Evolutionary conservation across 2,113 vertebrate genomes (phyloP), one percentile per base, ranked within the genome.

Genomic region (Mormyrus iriodes): DNA sequence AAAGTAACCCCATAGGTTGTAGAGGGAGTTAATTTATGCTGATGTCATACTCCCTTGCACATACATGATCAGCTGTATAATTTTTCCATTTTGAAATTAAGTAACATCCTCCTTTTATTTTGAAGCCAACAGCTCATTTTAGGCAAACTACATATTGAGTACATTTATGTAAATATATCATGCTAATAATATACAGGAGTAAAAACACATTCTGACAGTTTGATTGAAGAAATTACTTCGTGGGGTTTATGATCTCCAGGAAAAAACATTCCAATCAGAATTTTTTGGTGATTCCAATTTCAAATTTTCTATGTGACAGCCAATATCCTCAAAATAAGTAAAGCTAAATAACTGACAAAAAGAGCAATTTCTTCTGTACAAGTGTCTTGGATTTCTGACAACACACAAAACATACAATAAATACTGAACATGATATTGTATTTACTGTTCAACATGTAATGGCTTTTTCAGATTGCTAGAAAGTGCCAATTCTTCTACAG

Each of bases 401-500:
- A n/a, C 55, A 35, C 4, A 76, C 44, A 89, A 84, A 89, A 51
- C 42, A 89, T 42, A 86, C 31, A 76, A 86, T 61, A 44, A 87
- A 49, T 84, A 87, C 8, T 86, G 84, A 86, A 79, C 52, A 21
- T n/a, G 48, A 87, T 31, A 76, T 46, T 53, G 58, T 53, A 85
- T 48, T 87, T 86, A 76, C 61, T 42, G 76, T 86, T 39, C 24
- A 73, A 52, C 85, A 87, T 44, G 65, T 19, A 24, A 86, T 84
- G 88, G 83, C 83, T 89, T 73, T 88, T 76, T 39, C 19, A 31
- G 15, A 73, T 48, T n/a, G 24, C 46, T 31, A 76, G 39, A 90
- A 87, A 86, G 84, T 87, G 89, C 89, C 65, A 87, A 73, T 53
- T 87, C 46, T 53, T 44, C 49, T 69, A 88, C 65, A 90, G 48